These are phyloP conservation scores for Tinea trinotella DNA, from an alignment of 2,888 invertebrate species.

Conservation along the genomic window DNA sequence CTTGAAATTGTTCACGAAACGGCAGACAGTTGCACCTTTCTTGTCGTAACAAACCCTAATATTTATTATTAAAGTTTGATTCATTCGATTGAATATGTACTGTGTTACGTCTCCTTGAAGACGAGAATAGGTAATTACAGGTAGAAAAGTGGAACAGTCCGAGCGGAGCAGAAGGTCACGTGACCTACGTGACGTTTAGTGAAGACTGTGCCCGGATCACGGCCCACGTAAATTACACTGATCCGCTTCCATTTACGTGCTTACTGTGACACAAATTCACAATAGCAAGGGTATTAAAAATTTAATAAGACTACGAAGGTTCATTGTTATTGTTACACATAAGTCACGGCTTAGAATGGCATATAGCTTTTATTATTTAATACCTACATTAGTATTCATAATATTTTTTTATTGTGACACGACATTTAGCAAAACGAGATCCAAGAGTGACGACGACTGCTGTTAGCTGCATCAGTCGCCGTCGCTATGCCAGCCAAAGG, in stretches of 20 bases:
- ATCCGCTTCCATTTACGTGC: conserved; percentile 5
- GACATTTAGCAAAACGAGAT: too few relatives aligned
- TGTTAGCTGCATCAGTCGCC: too few relatives aligned
- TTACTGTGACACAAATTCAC: background rate
- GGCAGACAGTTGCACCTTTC: too few relatives aligned
- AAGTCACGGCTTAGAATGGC: background rate
- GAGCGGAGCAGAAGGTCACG: background rate
- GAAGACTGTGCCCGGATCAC: background rate
- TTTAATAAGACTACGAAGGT: background rate
- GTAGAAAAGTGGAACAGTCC: background rate
- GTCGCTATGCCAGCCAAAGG: too few relatives aligned
- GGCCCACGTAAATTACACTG: conserved; percentile 9
- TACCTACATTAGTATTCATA: too few relatives aligned
- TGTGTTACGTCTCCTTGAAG: background rate
- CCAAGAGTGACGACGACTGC: too few relatives aligned
- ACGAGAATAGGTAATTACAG: background rate
- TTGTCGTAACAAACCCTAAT: too few relatives aligned
- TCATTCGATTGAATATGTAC: too few relatives aligned
- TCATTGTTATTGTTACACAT: background rate
- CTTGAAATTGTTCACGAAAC: too few relatives aligned
- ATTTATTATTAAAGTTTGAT: background rate
- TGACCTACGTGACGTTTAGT: conserved; percentile 1
- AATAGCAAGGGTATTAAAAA: background rate
- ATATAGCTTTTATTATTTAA: too few relatives aligned
- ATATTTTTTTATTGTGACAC: too few relatives aligned